phyloP scores from a whole-genome alignment of 1,140 invertebrate species.

The Arctopsyche grandis region DNA sequence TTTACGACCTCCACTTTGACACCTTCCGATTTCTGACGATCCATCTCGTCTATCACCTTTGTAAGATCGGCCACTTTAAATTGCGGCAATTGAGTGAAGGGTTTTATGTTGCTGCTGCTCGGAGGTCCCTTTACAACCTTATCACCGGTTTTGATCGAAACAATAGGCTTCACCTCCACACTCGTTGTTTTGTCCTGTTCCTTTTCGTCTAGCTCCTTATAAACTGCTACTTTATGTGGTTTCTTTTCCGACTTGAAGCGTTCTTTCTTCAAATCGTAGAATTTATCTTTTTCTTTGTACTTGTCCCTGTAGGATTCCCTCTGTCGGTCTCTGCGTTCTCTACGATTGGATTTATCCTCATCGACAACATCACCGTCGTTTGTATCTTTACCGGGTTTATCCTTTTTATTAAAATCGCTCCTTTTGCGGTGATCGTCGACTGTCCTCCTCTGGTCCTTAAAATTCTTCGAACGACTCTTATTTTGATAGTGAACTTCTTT shows the following conservation, averaged over 20 bases:
- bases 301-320: constrained; percentile 61
- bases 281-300: constrained; percentile 62
- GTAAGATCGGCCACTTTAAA: constrained; percentile 63
- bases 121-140: constrained; percentile 38
- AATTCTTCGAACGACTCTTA: constrained; percentile 57
- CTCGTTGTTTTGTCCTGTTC: not conserved
- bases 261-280: constrained; percentile 61
- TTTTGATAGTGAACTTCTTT: constrained; percentile 44
- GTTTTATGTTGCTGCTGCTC: constrained; percentile 63
- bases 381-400: constrained; percentile 59
- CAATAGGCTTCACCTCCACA: not conserved
- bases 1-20: not conserved
- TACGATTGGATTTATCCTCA: constrained; percentile 58
- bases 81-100: constrained; percentile 64
- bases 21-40: constrained; percentile 53
- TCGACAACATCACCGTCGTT: constrained; percentile 53
- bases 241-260: constrained; percentile 51
- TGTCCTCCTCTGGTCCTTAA: constrained; percentile 60
- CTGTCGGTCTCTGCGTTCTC: constrained; percentile 60
- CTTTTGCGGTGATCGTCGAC: constrained; percentile 54
- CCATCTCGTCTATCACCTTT: constrained; percentile 63
- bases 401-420: constrained; percentile 62
- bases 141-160: constrained; percentile 1
- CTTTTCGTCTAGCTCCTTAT: constrained; percentile 43
- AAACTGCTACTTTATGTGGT: constrained; percentile 48